These are phyloP conservation scores for Enteromius paludinosus DNA, from an alignment of 2,797 vertebrate species.

Conservation along the genomic window DNA sequence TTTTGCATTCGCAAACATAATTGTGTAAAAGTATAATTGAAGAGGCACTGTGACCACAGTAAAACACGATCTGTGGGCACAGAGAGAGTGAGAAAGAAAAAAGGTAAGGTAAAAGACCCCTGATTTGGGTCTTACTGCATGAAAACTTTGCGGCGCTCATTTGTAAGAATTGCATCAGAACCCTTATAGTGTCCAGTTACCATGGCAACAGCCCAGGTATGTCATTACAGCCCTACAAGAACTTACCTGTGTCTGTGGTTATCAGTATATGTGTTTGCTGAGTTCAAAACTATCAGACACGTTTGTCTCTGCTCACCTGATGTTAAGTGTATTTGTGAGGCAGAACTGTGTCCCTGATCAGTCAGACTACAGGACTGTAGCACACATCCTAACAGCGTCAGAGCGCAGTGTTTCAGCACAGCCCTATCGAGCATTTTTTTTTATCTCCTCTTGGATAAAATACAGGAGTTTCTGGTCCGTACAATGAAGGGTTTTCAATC, in stretches of 20 bases:
- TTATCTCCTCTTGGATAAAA: background rate
- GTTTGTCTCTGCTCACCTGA: slow-evolving; percentile 25
- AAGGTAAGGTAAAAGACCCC: background rate
- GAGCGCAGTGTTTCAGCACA: slow-evolving; percentile 71
- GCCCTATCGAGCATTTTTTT: slow-evolving; percentile 28
- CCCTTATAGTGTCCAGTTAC: slow-evolving; percentile 47
- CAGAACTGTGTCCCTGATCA: slow-evolving; percentile 39
- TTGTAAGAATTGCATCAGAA: slow-evolving; percentile 52
- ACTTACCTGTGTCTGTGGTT: slow-evolving; percentile 56
- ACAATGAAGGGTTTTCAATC: slow-evolving; percentile 53
- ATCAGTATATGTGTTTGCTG: slow-evolving; percentile 32
- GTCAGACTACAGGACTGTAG: slow-evolving; percentile 57
- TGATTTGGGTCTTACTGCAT: slow-evolving; percentile 46
- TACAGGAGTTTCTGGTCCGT: background rate
- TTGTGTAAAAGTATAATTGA: slow-evolving; percentile 52
- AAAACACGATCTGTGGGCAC: slow-evolving; percentile 44
- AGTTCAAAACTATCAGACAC: background rate
- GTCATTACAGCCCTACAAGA: slow-evolving; percentile 41
- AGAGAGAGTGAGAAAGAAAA: slow-evolving; percentile 19
- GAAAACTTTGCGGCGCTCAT: slow-evolving; percentile 38
- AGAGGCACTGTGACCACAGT: slow-evolving; percentile 29
- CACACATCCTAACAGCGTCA: slow-evolving; percentile 64
- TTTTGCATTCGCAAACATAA: slow-evolving; percentile 54
- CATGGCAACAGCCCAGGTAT: slow-evolving; percentile 51
- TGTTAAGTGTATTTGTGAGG: slow-evolving; percentile 31